phyloP scores from a whole-genome alignment of 2,113 vertebrate species.

The Erinaceus europaeus region DNA sequence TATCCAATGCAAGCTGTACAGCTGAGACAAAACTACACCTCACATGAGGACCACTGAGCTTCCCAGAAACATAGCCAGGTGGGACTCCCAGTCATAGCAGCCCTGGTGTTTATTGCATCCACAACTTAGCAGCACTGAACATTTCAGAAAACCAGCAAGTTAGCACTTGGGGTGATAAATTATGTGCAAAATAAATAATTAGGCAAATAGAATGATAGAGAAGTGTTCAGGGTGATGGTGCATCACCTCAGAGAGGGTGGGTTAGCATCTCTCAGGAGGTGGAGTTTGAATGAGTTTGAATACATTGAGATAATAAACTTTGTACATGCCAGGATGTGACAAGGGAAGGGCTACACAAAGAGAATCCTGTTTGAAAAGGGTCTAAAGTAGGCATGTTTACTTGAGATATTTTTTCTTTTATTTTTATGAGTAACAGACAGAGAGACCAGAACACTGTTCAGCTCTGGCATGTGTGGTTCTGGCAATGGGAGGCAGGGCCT shows the following conservation, averaged over 20 bases:
- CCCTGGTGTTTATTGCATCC: not conserved
- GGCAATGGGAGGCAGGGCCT: no score
- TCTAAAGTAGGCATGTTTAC: not conserved
- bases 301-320: accelerated
- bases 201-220: not conserved
- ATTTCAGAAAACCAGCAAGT: not conserved
- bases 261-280: not conserved
- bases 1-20: not conserved
- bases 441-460: no score
- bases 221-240: not conserved
- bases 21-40: not conserved
- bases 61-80: not conserved
- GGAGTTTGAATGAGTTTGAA: not conserved
- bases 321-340: not conserved
- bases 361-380: no score
- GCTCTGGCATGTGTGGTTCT: no score
- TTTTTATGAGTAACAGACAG: no score
- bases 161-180: no score
- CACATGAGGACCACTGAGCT: not conserved
- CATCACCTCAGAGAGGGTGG: not conserved
- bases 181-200: not conserved
- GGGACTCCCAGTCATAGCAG: not conserved
- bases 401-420: not conserved
- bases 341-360: no score
- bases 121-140: no score